Evolutionary conservation across 2,113 vertebrate species (phyloP).

Genomic region (Pitta sordida): DNA sequence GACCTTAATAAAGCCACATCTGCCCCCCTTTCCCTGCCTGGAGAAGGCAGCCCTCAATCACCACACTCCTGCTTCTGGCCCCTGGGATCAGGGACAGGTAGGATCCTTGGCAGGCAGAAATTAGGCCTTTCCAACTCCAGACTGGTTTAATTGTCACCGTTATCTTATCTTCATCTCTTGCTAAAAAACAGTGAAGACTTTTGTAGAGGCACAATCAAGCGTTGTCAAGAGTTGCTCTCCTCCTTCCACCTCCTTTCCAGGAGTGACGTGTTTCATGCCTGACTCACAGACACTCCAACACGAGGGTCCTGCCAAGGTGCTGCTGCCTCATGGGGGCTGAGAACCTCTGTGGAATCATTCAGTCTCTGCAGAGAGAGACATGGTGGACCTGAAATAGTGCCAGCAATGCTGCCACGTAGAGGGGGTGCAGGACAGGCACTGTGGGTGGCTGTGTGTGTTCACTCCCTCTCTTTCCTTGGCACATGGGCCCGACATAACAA

Average conservation of each 20-base stretch:
- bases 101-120: neutral
- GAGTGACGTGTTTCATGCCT: neutral
- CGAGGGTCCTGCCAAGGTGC: neutral
- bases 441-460: neutral
- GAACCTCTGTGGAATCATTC: neutral
- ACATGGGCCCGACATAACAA: fast-evolving
- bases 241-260: neutral
- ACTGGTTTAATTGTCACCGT: neutral
- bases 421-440: neutral
- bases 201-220: neutral
- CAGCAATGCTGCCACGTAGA: neutral
- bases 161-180: neutral
- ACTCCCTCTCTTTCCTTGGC: neutral
- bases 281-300: fast-evolving
- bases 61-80: neutral
- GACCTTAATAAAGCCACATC: neutral
- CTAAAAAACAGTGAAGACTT: neutral
- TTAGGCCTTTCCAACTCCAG: neutral
- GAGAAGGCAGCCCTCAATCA: neutral
- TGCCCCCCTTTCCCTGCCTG: neutral
- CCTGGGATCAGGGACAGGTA: neutral
- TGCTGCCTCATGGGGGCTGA: neutral
- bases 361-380: fast-evolving
- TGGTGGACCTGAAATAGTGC: neutral
- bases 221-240: neutral